Conservation (phyloP, 2,797 vertebrate genomes). For the Margarornis squamiger region DNA sequence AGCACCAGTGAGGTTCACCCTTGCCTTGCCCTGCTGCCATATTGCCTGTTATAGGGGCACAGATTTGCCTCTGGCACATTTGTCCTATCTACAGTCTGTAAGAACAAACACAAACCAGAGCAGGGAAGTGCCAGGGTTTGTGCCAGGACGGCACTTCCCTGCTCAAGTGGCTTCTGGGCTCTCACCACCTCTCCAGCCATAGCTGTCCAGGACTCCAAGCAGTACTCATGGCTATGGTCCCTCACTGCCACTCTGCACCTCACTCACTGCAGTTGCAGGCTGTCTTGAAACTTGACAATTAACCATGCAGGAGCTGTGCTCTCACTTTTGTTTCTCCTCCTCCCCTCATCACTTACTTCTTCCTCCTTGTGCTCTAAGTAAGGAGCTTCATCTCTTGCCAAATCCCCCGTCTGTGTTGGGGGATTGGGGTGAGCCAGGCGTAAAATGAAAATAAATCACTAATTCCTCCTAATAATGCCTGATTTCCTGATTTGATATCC, state of each 20-base stretch:
- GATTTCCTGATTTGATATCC: slow-evolving; percentile 84
- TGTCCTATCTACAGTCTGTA: background rate
- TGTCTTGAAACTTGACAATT: background rate
- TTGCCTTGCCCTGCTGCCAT: background rate
- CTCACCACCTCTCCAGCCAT: rapidly evolving
- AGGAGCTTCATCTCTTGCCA: slow-evolving; percentile 58
- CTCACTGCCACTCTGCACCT: background rate
- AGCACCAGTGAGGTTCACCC: background rate
- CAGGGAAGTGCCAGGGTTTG: background rate
- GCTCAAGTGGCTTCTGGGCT: background rate
- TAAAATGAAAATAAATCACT: slow-evolving; percentile 84
- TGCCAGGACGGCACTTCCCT: background rate
- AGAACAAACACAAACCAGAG: background rate
- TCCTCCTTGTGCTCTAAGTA: background rate
- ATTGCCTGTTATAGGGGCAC: background rate
- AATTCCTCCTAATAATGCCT: slow-evolving; percentile 82
- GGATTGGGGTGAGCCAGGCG: slow-evolving; percentile 68
- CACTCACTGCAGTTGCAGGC: background rate
- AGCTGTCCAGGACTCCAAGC: rapidly evolving
- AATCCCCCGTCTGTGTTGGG: slow-evolving; percentile 56
- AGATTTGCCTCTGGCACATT: background rate
- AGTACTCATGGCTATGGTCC: rapidly evolving
- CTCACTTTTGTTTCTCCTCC: background rate
- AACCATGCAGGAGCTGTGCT: background rate
- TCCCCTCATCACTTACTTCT: background rate